phyloP scores from a whole-genome alignment of 2,797 vertebrate species.

The Silurus aristotelis region DNA sequence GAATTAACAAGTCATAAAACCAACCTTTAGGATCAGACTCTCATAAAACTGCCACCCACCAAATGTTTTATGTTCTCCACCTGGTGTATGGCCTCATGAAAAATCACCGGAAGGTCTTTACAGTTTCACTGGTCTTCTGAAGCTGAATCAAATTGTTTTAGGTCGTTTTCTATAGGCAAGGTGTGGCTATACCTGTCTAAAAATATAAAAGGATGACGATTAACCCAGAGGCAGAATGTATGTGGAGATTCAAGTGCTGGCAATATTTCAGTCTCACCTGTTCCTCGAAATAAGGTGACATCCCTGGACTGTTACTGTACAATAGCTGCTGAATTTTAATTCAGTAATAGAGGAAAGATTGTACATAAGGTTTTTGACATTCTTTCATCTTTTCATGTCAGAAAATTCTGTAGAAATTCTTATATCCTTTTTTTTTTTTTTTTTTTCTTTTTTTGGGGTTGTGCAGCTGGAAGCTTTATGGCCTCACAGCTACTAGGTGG shows the following conservation, averaged over 20 bases:
- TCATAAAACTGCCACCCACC: conserved; percentile 66
- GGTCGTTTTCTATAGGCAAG: background rate
- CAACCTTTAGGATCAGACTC: conserved; percentile 59
- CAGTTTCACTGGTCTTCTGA: conserved; percentile 14
- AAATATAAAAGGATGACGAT: background rate
- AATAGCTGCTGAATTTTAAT: background rate
- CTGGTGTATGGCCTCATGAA: conserved; percentile 38
- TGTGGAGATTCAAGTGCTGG: background rate
- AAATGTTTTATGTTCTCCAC: conserved; percentile 64
- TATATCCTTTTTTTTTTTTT: background rate
- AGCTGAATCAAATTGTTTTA: background rate
- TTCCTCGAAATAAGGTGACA: background rate
- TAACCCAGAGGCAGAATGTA: background rate
- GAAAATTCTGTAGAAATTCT: too few relatives aligned
- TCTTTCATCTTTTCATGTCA: background rate
- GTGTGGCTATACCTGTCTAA: conserved; percentile 31
- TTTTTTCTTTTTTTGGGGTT: background rate
- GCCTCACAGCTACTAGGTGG: background rate
- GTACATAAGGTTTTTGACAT: background rate
- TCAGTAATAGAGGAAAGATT: background rate
- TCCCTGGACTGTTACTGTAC: background rate
- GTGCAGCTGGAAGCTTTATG: background rate
- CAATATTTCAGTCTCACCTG: conserved; percentile 22
- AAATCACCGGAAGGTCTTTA: conserved; percentile 21
- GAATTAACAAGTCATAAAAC: conserved; percentile 59